phyloP scores from a whole-genome alignment of 1,140 invertebrate species.

The Nilaparvata lugens region DNA sequence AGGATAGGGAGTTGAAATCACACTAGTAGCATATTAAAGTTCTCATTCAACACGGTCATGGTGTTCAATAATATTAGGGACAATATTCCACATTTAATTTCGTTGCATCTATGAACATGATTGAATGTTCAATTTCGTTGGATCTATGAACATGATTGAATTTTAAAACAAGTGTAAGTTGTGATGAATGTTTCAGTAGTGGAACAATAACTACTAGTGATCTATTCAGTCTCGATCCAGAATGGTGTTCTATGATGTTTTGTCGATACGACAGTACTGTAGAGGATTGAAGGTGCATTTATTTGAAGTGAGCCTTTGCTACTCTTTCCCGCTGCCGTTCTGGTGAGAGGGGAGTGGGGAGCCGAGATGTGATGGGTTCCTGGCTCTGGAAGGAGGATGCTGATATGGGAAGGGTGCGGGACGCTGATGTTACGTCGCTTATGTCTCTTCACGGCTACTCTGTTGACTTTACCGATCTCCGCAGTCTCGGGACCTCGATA shows the following conservation, averaged over 20 bases:
- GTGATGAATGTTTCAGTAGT: neutral
- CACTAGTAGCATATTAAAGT: no score
- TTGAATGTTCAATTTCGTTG: no score
- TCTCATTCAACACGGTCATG: no score
- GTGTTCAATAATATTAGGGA: no score
- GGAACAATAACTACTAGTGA: neutral
- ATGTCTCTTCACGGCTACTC: neutral
- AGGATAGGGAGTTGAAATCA: no score
- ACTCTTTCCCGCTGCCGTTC: neutral
- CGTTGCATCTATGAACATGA: no score
- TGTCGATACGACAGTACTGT: neutral
- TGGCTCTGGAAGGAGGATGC: neutral
- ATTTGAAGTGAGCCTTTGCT: neutral
- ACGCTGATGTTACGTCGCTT: neutral
- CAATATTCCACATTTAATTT: no score
- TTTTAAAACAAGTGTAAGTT: no score
- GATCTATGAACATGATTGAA: no score
- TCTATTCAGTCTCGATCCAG: neutral
- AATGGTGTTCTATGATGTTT: neutral
- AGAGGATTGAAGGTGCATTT: neutral
- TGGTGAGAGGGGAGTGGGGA: neutral
- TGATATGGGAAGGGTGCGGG: neutral
- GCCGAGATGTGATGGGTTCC: constrained; percentile 1
- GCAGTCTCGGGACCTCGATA: constrained; percentile 49
- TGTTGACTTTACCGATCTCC: neutral